Conservation (phyloP, 2,888 invertebrate species). For the Stictocephala bisonia region DNA sequence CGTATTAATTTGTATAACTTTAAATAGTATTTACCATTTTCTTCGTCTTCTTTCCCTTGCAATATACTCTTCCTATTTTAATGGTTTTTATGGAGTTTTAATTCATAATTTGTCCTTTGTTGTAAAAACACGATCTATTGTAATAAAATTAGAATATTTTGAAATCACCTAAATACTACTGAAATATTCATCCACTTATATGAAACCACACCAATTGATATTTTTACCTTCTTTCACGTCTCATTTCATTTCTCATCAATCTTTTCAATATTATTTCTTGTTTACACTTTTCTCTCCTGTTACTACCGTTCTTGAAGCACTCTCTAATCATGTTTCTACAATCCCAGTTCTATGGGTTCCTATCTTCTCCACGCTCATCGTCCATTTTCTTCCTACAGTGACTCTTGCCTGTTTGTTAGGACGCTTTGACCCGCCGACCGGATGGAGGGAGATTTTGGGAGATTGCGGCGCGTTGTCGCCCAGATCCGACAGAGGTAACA, state of each 20-base stretch:
- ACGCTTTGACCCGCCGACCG: constrained; percentile 69
- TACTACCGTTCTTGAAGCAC: neutral
- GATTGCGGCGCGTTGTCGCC: constrained; percentile 57
- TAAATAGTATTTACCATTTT: too few relatives aligned
- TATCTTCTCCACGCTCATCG: neutral
- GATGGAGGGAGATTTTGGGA: constrained; percentile 64
- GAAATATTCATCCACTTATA: too few relatives aligned
- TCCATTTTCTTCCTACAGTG: neutral
- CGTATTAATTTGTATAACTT: too few relatives aligned
- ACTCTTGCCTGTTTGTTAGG: constrained; percentile 60
- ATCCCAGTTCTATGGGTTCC: neutral
- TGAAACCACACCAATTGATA: too few relatives aligned
- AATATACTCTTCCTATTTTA: too few relatives aligned
- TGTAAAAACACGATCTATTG: too few relatives aligned
- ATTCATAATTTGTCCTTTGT: too few relatives aligned
- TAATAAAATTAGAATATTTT: too few relatives aligned
- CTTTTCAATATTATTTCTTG: neutral
- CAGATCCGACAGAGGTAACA: constrained; percentile 44
- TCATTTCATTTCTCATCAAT: neutral
- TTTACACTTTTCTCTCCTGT: neutral
- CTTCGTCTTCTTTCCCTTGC: too few relatives aligned
- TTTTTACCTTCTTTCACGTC: neutral
- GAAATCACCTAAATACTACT: too few relatives aligned
- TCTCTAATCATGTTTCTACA: neutral
- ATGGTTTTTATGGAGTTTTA: too few relatives aligned